Evolutionary conservation across 1,140 invertebrate species (phyloP).

Genomic region (Galleria mellonella): DNA sequence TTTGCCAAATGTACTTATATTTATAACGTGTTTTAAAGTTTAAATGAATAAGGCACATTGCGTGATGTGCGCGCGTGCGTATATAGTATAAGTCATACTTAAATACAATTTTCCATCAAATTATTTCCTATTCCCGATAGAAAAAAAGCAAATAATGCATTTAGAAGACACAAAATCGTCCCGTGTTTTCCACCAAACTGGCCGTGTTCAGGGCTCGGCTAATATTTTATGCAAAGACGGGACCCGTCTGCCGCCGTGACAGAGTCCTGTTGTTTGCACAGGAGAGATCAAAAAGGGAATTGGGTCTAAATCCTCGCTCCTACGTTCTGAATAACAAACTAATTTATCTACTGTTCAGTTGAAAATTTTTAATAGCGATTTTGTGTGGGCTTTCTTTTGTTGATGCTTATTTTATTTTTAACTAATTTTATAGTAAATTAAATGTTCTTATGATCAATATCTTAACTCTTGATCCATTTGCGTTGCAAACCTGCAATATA

Average conservation of each 20-base stretch:
- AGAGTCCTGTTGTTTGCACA: constrained; percentile 54
- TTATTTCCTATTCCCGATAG: too few species aligned
- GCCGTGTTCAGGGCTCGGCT: constrained; percentile 17
- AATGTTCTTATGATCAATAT: too few species aligned
- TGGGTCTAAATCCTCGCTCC: constrained; percentile 44
- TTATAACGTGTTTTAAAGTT: too few species aligned
- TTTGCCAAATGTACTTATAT: too few species aligned
- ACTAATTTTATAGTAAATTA: too few species aligned
- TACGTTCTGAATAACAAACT: constrained; percentile 58
- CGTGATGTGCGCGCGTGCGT: too few species aligned
- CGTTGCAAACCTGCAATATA: too few species aligned
- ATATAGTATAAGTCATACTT: too few species aligned
- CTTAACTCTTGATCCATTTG: too few species aligned
- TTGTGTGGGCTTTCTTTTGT: background rate
- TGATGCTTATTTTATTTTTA: too few species aligned
- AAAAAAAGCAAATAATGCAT: background rate
- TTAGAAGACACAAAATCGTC: background rate
- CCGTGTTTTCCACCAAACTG: constrained; percentile 4
- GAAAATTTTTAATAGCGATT: constrained; percentile 27
- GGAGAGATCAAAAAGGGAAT: constrained; percentile 65
- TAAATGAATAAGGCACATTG: too few species aligned
- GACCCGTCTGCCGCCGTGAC: constrained; percentile 37
- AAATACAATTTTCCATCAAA: too few species aligned
- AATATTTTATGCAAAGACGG: constrained; percentile 65
- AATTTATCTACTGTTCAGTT: constrained; percentile 37